phyloP scores from a whole-genome alignment of 30 jellyfish, hydroid and myxozoan genomes.

The Aurelia coerulea region DNA sequence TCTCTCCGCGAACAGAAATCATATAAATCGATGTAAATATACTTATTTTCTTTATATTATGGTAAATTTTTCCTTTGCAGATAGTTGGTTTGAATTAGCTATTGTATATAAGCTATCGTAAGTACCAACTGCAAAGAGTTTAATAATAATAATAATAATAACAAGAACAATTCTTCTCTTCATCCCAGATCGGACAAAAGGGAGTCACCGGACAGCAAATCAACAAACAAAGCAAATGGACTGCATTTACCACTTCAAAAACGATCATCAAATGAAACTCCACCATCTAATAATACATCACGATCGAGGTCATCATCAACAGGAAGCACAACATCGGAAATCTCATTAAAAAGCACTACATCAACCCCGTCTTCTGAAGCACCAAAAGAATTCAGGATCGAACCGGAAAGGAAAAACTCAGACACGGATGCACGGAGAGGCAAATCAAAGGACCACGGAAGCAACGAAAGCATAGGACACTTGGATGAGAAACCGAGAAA shows the following conservation, averaged over 20 bases:
- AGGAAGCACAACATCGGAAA: conserved; percentile 67
- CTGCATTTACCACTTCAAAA: conserved; percentile 48
- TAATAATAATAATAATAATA: no score
- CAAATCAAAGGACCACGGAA: conserved; percentile 62
- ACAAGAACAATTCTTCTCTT: no score
- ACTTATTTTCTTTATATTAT: no score
- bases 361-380: conserved; percentile 72
- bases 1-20: no score
- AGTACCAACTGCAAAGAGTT: no score
- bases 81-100: no score
- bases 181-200: conserved; percentile 49
- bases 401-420: conserved; percentile 27
- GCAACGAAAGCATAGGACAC: conserved; percentile 66
- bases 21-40: no score
- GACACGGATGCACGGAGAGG: conserved; percentile 22
- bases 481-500: conserved; percentile 46
- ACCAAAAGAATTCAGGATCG: conserved; percentile 44
- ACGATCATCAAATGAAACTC: conserved; percentile 24
- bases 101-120: no score
- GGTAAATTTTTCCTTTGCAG: no score
- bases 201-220: conserved; percentile 41
- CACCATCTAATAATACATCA: conserved; percentile 3
- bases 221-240: conserved; percentile 41
- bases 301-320: conserved; percentile 82
- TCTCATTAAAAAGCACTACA: conserved; percentile 49